Base-by-base conservation (phyloP, 1,140 invertebrate species). In the Saccostrea echinata region DNA sequence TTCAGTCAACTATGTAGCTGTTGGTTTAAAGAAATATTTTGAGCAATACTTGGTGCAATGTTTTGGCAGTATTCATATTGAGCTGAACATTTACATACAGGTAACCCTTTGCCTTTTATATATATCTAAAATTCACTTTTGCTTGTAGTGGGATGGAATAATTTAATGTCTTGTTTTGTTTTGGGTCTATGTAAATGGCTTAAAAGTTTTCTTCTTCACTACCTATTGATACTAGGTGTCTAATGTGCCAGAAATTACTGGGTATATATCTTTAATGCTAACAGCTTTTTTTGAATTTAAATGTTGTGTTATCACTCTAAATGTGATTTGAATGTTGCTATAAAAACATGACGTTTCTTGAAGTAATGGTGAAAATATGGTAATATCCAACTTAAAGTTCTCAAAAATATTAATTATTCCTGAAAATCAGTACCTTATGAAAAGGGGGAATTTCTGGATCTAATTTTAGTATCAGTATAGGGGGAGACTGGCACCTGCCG, bases 101-200 rank as follows among this genome's bases (percentile, higher is more conserved):
- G 68, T 76, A 76, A 33, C 64, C 6, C 12, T 71, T 27, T 71
- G 9, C n/a, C 11, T 24, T 3, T 71, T 3, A 30, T 30, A 30
- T 71, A 21, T 71, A 71, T 71, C 24, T 30, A 24, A 71, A 16
- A 71, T 27, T 57, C 6, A 71, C 64, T 71, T 24, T 30, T 33
- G n/a, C 27, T 71, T 71, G 27, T 30, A 71, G 64, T 27, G 24
- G 27, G 24, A 33, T 71, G 64, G 24, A 71, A 27, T 30, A 71
- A 30, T 76, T 33, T 76, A 76, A 35, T 76, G 68, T 27, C 24
- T 30, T 27, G 24, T 13, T 76, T 76, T 76, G 68, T 76, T 33
- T 76, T 76, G 68, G 27, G 24, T 30, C 2, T 76, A 76, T 76
- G 68, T 76, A 76, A 76, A 76, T 30, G 68, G 68, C 68, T 76